phyloP scores from a whole-genome alignment of 2,113 vertebrate genomes.

The Etia nguti region DNA sequence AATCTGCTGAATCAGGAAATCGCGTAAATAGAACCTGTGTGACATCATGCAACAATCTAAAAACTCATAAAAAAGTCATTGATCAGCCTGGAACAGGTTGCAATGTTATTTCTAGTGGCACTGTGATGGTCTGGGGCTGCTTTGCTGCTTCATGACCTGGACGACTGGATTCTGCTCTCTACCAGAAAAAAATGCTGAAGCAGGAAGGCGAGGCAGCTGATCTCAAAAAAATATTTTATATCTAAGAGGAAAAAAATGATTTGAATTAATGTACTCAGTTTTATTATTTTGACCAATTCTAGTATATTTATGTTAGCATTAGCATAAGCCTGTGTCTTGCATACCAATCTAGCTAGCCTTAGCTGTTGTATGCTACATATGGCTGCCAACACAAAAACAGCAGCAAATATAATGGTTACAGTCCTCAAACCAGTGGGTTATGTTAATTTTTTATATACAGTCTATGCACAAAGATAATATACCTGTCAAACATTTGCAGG shows the following conservation, averaged over 20 bases:
- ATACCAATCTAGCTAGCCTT: neutral
- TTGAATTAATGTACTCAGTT: neutral
- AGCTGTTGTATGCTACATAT: neutral
- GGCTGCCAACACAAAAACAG: neutral
- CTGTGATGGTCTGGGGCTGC: neutral
- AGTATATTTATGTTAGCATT: neutral
- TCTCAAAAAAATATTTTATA: neutral
- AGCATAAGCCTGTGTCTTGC: neutral
- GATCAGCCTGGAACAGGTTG: neutral
- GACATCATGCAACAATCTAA: neutral
- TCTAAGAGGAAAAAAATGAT: neutral
- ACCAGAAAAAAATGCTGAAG: neutral
- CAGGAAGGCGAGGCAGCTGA: neutral
- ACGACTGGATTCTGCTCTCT: neutral
- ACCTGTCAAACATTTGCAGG: neutral
- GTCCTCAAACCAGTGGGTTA: neutral
- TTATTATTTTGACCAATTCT: neutral
- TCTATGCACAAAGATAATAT: neutral
- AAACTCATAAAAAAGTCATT: neutral
- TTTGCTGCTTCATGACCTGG: neutral
- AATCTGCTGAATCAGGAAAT: neutral
- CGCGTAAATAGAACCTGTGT: neutral
- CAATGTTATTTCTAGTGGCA: neutral
- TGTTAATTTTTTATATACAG: neutral
- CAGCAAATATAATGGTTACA: neutral